Base-by-base conservation (phyloP, 2,888 invertebrate genomes). In the Catocala fraxini region DNA sequence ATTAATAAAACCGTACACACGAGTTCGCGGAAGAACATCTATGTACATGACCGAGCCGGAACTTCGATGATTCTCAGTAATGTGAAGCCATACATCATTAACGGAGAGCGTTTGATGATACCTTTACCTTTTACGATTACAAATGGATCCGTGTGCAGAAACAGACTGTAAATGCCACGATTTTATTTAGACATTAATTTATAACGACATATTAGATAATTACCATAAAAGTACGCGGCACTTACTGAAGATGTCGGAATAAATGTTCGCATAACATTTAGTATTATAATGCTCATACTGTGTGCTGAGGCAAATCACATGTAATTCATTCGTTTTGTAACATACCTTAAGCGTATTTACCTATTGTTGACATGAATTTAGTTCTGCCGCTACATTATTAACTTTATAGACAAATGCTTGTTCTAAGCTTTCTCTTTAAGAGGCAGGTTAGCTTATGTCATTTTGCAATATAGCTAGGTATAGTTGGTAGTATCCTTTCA, bases 11-110 rank as follows among this genome's bases (percentile, higher is more conserved):
- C 51, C 49, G 62, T 48, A 52, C 43, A 47, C 43, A 49, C 15
- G 51, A 70, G 67, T 70, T 70, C 73, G 62, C 67, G 64, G 62
- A 73, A 73, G 63, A 66, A 68, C 68, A 54, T 65, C 51, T 59
- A 64, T 64, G 55, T 12, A 42, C 6, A 12, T 15, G 42, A 12
- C 10, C 11, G 60, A 76, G 53, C 75, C 78, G 78, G 78, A 77
- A 77, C 75, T 68, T 46, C 7, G 33, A 55, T 52, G 51, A 65
- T 75, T 75, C 61, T 57, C 59, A 63, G 54, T 68, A 75, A 60
- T 35, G 49, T 54, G 39, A 49, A 54, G 45, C 59, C 62, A 11
- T 6, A 45, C 57, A 65, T 63, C 51, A 57, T 58, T 56, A 54
- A 58, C 48, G 47, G 15, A 47, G 66, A 70, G 56, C 51, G 46